These are phyloP conservation scores for Drosophila murphyi DNA, from an alignment of 1,140 invertebrate species.

Conservation along the genomic window DNA sequence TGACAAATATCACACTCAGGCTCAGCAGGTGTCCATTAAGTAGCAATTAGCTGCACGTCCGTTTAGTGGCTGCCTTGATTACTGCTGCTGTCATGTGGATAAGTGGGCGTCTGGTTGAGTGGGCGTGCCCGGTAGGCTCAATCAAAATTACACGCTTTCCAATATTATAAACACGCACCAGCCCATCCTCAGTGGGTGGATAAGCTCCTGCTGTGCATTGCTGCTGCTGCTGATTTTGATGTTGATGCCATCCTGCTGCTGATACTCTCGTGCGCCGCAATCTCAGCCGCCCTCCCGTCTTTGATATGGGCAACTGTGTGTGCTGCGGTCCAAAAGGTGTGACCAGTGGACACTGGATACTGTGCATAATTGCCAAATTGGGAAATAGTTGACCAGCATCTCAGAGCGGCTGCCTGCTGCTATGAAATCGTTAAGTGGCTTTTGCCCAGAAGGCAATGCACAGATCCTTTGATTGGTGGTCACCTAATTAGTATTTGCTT, in stretches of 20 bases:
- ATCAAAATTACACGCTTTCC: slow-evolving; percentile 73
- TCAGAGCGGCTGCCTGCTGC: slow-evolving; percentile 18
- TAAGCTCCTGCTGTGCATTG: slow-evolving; percentile 21
- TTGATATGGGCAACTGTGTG: slow-evolving; percentile 56
- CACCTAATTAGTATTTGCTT: slow-evolving; percentile 25
- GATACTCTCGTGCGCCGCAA: slow-evolving; percentile 61
- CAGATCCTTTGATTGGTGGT: slow-evolving; percentile 18
- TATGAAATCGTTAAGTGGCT: slow-evolving; percentile 54
- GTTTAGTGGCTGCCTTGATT: slow-evolving; percentile 42
- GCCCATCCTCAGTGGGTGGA: not conserved
- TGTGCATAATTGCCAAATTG: slow-evolving; percentile 66
- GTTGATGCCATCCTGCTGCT: slow-evolving; percentile 68
- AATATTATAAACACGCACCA: slow-evolving; percentile 67
- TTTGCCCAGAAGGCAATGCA: slow-evolving; percentile 19
- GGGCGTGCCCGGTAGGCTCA: slow-evolving; percentile 31
- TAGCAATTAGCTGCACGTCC: slow-evolving; percentile 67
- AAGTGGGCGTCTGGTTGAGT: slow-evolving; percentile 25
- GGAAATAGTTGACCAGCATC: slow-evolving; percentile 60
- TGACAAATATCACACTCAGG: slow-evolving; percentile 26
- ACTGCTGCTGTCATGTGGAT: slow-evolving; percentile 10
- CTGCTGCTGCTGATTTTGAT: slow-evolving; percentile 8
- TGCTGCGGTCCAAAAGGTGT: slow-evolving; percentile 36
- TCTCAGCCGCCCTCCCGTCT: slow-evolving; percentile 36
- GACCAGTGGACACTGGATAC: slow-evolving; percentile 47
- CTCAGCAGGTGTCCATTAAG: slow-evolving; percentile 60